phyloP scores from a whole-genome alignment of 2,113 vertebrate genomes.

The Indicator maculatus region DNA sequence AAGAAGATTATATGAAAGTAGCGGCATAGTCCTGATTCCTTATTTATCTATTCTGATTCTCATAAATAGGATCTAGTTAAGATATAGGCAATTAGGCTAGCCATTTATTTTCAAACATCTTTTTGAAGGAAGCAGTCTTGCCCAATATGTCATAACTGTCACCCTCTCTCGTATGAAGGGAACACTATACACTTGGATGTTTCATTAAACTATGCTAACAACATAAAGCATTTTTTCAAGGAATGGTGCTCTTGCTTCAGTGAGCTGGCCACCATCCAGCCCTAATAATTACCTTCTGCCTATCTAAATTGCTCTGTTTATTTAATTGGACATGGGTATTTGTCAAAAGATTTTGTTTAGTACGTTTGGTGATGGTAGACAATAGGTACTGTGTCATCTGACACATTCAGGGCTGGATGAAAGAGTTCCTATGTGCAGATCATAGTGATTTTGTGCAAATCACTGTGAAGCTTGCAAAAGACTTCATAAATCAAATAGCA shows the following conservation, averaged over 20 bases:
- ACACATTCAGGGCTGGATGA: background rate
- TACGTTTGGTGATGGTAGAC: background rate
- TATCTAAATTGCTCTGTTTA: conserved; percentile 44
- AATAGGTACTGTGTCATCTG: background rate
- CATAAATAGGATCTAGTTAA: background rate
- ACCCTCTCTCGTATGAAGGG: background rate
- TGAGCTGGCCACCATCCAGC: conserved; percentile 23
- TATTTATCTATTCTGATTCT: background rate
- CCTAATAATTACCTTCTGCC: conserved; percentile 41
- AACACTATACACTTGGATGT: background rate
- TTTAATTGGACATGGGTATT: conserved; percentile 29
- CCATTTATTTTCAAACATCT: background rate
- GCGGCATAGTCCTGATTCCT: background rate
- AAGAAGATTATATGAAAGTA: background rate
- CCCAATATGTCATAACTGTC: background rate
- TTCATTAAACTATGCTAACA: conserved; percentile 14
- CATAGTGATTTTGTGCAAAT: background rate
- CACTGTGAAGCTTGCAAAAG: background rate
- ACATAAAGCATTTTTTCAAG: background rate
- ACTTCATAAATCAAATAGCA: conserved; percentile 33
- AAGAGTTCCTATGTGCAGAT: background rate
- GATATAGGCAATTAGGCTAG: background rate
- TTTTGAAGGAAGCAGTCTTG: background rate
- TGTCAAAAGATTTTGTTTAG: conserved; percentile 5
- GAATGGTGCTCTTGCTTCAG: conserved; percentile 12